These are phyloP conservation scores for Columba guinea DNA, from an alignment of 2,797 vertebrate species.

Conservation along the genomic window DNA sequence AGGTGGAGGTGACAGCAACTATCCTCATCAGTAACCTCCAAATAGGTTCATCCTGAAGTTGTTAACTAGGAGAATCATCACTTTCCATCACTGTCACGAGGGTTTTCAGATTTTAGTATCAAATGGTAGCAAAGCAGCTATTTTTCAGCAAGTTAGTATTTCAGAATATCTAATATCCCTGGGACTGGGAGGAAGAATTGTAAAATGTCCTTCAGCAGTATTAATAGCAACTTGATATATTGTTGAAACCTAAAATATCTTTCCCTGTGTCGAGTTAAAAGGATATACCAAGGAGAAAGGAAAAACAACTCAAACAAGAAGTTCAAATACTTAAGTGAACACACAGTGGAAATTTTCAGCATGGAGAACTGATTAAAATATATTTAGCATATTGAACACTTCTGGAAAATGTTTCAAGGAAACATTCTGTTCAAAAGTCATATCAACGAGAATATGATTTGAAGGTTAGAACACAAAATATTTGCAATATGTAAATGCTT, in stretches of 20 bases:
- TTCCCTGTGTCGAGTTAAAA: background rate
- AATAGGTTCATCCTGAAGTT: background rate
- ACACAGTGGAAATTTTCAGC: background rate
- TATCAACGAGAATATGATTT: background rate
- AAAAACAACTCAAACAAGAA: background rate
- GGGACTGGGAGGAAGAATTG: background rate
- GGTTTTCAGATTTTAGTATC: background rate
- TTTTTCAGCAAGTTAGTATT: background rate
- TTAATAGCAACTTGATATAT: background rate
- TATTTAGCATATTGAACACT: slow-evolving; percentile 27
- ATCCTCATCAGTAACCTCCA: background rate
- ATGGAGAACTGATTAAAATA: background rate
- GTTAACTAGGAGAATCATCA: background rate
- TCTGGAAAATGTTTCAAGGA: background rate
- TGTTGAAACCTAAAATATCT: background rate
- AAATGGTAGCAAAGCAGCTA: background rate
- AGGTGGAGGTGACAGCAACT: background rate
- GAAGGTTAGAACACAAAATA: slow-evolving; percentile 17
- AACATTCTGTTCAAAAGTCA: background rate
- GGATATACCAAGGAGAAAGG: background rate
- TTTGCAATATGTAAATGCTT: background rate
- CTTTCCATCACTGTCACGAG: background rate
- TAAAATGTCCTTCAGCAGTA: background rate
- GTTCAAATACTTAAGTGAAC: background rate
- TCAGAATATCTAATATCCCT: background rate